Base-by-base conservation (phyloP, 2,888 invertebrate genomes). In the Ypsolopha scabrella region DNA sequence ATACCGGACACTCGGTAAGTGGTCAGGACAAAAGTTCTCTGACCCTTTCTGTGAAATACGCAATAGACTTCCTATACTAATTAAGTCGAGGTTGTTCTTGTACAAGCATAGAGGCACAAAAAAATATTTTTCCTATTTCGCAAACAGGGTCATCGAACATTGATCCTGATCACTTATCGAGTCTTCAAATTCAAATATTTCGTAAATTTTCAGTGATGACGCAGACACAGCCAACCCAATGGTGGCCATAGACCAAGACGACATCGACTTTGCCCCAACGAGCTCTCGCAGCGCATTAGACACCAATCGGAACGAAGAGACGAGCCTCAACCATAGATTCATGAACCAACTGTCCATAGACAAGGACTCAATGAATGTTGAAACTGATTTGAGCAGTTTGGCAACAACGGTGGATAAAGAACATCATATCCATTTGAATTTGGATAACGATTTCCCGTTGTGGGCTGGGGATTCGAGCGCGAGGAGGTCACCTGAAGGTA, bases 201-300 rank as follows among this genome's bases (percentile, higher is more conserved):
- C 41, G 39, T 34, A 53, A 65, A 63, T 41, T 58, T 57, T 14
- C 60, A 93, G 93, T 65, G 94, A 94, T 54, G 90, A 89, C 36
- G 93, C 91, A 57, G 87, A 70, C 51, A 81, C 88, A 38, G 90
- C 88, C 7, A 95, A 94, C 82, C 95, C 95, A 33, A 81, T 93
- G 65, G 94, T 97, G 0, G 93, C 94, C 34, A 92, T 92, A 49
- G 92, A 93, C 59, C 93, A 94, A 74, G 96, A 96, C 68, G 96
- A 96, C 68, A 80, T 95, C 45, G 85, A 83, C 45, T 45, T 38
- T 39, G 4, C 13, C 14, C 46, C 45, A n/a, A 24, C 37, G 6
- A 10, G 13, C 9, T 14, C 11, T 6, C n/a, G 24, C 24, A 24
- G 24, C 24, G 24, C 24, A 3, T 4, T 24, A 24, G 24, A 24